Evolutionary conservation across 2,888 invertebrate genomes (phyloP), one percentile per base, ranked within the genome.

Genomic region (Myopa testacea): DNA sequence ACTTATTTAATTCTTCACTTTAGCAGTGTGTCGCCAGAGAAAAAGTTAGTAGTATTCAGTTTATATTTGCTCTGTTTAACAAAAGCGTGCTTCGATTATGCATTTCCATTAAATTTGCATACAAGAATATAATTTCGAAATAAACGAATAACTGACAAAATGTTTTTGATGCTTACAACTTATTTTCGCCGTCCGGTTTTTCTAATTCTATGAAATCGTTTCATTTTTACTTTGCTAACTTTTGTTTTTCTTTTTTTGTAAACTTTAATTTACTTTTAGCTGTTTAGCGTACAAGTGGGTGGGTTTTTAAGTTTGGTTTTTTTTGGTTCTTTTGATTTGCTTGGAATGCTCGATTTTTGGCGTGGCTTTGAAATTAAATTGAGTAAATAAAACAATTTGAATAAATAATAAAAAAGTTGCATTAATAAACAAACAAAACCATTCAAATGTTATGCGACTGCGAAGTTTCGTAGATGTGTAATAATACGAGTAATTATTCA

Each of bases 111-210:
- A 55, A 26, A 1, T 10, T 45, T 62, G 8, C 62, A 16, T 65
- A 38, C 37, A 65, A 58, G 26, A 67, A 7, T 55, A 71, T 7
- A 40, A 72, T 75, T 63, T 72, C 75, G 67, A 78, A 65, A 78
- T 75, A 81, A 85, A 83, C 85, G 83, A 84, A 88, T 89, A 89
- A 90, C 89, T 90, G 89, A 90, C 89, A 90, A 90, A 90, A 90
- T 90, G 89, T 88, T 90, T 90, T 89, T 89, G 89, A 87, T 88
- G 89, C 88, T 87, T 86, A 87, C 87, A 79, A 65, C 50, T 63
- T 6, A 55, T 55, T 5, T 50, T 50, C 5, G 16, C 16, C 68
- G 26, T 45, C 67, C 52, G 26, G 65, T 73, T 55, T 55, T 75
- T 63, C 69, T 45, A 45, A 68, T 71, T 60, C 34, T 77, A 72